These are phyloP conservation scores for Achroia grisella DNA, from an alignment of 1,140 invertebrate genomes.

Conservation along the genomic window DNA sequence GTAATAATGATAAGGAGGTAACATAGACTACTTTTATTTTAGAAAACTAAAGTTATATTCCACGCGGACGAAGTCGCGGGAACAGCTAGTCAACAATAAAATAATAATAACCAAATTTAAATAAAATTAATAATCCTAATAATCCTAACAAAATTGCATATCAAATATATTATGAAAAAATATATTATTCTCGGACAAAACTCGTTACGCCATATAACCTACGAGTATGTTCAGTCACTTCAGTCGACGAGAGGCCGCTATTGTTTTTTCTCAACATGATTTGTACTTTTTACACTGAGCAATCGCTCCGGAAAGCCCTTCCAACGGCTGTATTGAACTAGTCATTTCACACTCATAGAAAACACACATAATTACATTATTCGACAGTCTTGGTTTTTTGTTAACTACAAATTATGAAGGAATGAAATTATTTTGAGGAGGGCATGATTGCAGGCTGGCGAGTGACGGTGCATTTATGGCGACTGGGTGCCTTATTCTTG, in stretches of 20 bases:
- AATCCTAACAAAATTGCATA: too few relatives aligned
- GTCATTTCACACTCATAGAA: conserved; percentile 60
- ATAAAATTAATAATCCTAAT: too few relatives aligned
- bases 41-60: too few relatives aligned
- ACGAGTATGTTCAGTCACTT: conserved; percentile 23
- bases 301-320: conserved; percentile 2
- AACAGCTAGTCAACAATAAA: too few relatives aligned
- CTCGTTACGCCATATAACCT: too few relatives aligned
- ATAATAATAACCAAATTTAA: too few relatives aligned
- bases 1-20: too few relatives aligned
- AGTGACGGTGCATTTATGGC: conserved; percentile 37
- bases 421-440: conserved; percentile 56
- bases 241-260: conserved; percentile 22
- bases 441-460: conserved; percentile 50
- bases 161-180: too few relatives aligned
- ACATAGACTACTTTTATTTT: too few relatives aligned
- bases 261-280: conserved; percentile 19
- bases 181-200: too few relatives aligned
- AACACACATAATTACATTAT: conserved; percentile 66
- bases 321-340: conserved; percentile 42
- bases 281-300: conserved; percentile 17
- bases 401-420: conserved; percentile 58
- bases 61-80: too few relatives aligned
- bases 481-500: not conserved
- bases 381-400: conserved; percentile 54